Evolutionary conservation across 2,113 vertebrate genomes (phyloP), one percentile per base, ranked within the genome.

Genomic region (Planiliza haematocheilus): DNA sequence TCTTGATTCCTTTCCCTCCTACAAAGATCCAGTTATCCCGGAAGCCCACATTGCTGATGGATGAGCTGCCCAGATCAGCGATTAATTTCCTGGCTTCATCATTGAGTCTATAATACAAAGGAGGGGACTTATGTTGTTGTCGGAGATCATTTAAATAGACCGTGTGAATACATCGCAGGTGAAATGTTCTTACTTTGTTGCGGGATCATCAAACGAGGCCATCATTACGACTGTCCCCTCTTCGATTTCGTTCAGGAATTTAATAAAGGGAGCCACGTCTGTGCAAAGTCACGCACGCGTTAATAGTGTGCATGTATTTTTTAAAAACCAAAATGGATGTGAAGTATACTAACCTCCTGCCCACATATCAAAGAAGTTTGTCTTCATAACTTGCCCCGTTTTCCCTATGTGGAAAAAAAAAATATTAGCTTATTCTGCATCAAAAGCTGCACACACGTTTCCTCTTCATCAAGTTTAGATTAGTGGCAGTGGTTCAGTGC

Each of bases 21-120:
- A 97, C 97, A 88, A 99, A 99, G 82, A 99, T 92, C 98, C 98
- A 99, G 93, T 97, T 99, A 85, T 99, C 98, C 82, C 98, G 93
- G 66, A 99, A 99, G 57, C 92, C 94, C 63, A 99, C 66, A 7
- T 74, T 94, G 12, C 10, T 89, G 75, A 99, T 92, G 1, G 82
- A 91, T 0, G 96, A 85, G 81, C 97, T 99, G 59, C 98, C 98
- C 38, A 99, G 74, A 0, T 97, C 95, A 39, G 94, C 51, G 0
- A 99, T 96, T 21, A 98, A 89, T 14, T 95, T 94, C 60, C 94
- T 94, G 24, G 97, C 96, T 79, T 99, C 97, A 1, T 95, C 95
- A 0, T 95, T 98, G 42, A 99, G 94, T 82, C 98, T 99, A 70
- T 1, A 9, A 37, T 42, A 24, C 46, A 74, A 60, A 81, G 12